Percentiles rank a stretch among this genome's conserved stretches.
These are phyloP conservation scores for Beris chalybata DNA, from an alignment of 2,888 invertebrate species.

Conservation along the genomic window DNA sequence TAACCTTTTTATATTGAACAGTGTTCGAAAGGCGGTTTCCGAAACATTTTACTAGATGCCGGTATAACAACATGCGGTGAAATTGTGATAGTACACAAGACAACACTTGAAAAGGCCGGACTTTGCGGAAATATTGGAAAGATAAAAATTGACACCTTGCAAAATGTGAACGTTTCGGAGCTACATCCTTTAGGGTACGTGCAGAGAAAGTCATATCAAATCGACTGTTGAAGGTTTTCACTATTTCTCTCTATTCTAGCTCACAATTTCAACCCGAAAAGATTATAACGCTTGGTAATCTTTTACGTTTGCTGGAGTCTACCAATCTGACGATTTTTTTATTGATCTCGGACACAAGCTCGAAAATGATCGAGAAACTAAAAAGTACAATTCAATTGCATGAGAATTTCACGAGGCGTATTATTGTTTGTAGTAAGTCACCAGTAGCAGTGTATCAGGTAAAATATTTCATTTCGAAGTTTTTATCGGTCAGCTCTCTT, in stretches of 20 bases:
- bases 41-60: slow-evolving; percentile 53
- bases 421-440: slow-evolving; percentile 52
- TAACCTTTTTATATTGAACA: slow-evolving; percentile 39
- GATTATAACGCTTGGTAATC: slow-evolving; percentile 49
- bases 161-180: slow-evolving; percentile 53
- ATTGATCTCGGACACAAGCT: slow-evolving; percentile 50
- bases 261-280: slow-evolving; percentile 53
- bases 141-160: slow-evolving; percentile 48
- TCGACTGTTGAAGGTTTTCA: neutral
- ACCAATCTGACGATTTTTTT: slow-evolving; percentile 50
- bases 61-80: slow-evolving; percentile 53
- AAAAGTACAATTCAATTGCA: slow-evolving; percentile 47
- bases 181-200: slow-evolving; percentile 54
- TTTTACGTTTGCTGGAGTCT: slow-evolving; percentile 50
- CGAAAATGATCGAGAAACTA: slow-evolving; percentile 50
- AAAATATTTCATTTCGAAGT: slow-evolving; percentile 5
- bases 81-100: slow-evolving; percentile 51
- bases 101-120: slow-evolving; percentile 51
- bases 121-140: slow-evolving; percentile 46
- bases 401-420: slow-evolving; percentile 48
- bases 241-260: slow-evolving; percentile 41
- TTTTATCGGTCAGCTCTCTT: no score
- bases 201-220: neutral
- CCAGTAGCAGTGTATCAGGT: slow-evolving; percentile 55
- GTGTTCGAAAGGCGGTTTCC: slow-evolving; percentile 53